These are phyloP conservation scores for Drosophila pachea DNA, from an alignment of 1,140 invertebrate genomes.

Conservation along the genomic window DNA sequence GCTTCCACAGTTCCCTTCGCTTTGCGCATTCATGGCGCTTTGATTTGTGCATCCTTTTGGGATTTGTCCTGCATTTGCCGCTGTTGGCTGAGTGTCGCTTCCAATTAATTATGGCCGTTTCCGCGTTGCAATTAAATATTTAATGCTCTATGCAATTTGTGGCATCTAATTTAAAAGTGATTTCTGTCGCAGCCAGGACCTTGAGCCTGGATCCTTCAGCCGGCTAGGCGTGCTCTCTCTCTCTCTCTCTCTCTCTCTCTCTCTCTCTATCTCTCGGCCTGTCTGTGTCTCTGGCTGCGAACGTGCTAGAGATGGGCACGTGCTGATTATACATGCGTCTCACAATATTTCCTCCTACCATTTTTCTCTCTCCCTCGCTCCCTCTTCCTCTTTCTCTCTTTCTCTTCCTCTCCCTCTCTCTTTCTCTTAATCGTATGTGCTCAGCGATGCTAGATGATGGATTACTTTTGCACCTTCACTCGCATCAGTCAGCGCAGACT, in stretches of 20 bases:
- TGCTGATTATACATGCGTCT: not conserved
- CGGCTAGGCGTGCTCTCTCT: conserved; percentile 4
- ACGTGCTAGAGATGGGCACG: conserved; percentile 7
- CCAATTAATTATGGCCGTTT: conserved; percentile 36
- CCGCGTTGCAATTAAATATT: conserved; percentile 38
- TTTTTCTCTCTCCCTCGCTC: not conserved
- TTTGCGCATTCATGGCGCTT: conserved; percentile 16
- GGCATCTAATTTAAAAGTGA: conserved; percentile 38
- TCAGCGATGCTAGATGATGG: not conserved
- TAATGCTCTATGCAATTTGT: conserved; percentile 32
- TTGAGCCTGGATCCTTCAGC: conserved; percentile 31
- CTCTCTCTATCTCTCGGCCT: not conserved
- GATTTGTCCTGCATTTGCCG: conserved; percentile 15
- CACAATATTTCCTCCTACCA: no score
- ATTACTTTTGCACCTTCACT: not conserved
- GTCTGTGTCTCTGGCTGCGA: not conserved
- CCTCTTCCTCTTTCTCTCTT: not conserved
- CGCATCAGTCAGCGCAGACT: not conserved
- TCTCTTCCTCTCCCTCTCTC: no score
- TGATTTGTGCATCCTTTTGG: conserved; percentile 34
- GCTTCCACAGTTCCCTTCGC: not conserved
- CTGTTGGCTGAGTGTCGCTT: conserved; percentile 11
- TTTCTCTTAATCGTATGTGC: not conserved
- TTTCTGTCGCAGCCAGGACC: conserved; percentile 28
- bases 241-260: not conserved